Evolutionary conservation across 2,797 vertebrate genomes (phyloP).

Genomic region (Sebastes minor): DNA sequence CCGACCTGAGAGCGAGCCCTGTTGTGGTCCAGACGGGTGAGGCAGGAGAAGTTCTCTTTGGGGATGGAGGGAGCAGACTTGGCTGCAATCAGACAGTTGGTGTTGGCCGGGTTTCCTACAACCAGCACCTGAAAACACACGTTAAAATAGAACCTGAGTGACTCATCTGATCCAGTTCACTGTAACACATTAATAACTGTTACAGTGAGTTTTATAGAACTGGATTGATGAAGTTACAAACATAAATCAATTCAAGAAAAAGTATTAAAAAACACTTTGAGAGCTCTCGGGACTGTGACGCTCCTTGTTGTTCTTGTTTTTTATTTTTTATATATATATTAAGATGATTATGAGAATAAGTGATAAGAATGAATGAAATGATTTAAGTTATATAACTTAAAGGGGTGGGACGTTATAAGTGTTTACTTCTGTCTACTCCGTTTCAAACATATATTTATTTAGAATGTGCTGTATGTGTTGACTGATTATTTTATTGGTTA

Average conservation of each 20-base stretch:
- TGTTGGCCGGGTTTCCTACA: slow-evolving; percentile 97
- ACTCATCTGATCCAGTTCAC: neutral
- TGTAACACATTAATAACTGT: neutral
- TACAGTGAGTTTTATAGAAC: no score
- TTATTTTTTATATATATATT: neutral
- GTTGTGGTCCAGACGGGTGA: slow-evolving; percentile 97
- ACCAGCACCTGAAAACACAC: slow-evolving; percentile 88
- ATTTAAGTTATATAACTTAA: neutral
- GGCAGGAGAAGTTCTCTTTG: slow-evolving; percentile 96
- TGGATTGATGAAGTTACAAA: no score
- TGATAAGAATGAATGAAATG: neutral
- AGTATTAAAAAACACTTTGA: neutral
- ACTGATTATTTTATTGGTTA: no score
- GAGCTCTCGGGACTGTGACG: neutral
- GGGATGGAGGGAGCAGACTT: slow-evolving; percentile 96
- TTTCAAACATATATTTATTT: neutral
- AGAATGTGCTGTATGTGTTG: neutral
- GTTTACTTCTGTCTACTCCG: no score
- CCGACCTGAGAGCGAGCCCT: slow-evolving; percentile 89
- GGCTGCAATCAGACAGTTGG: slow-evolving; percentile 94
- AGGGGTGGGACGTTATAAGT: no score
- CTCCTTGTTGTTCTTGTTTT: neutral
- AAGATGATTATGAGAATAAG: neutral
- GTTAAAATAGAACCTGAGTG: neutral
- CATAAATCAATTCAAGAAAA: neutral